These are phyloP conservation scores for Microvelia longipes DNA, from an alignment of 1,140 invertebrate genomes.

Conservation along the genomic window DNA sequence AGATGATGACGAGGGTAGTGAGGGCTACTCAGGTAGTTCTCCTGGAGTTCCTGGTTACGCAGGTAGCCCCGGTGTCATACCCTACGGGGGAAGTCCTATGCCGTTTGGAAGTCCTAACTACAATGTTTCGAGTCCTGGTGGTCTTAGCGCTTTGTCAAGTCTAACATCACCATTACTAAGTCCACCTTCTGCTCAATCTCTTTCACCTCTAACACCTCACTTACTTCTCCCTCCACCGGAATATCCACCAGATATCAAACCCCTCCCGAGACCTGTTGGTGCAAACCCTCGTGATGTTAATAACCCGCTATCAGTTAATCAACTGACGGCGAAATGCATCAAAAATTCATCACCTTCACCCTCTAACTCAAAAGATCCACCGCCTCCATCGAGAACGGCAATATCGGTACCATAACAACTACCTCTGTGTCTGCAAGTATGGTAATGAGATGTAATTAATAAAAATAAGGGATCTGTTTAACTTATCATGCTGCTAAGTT, in stretches of 20 bases:
- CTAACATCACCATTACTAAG: slow-evolving; percentile 57
- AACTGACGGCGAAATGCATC: slow-evolving; percentile 58
- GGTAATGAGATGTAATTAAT: too few relatives aligned
- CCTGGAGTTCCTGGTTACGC: slow-evolving; percentile 17
- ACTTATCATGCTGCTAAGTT: too few relatives aligned
- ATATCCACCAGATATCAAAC: slow-evolving; percentile 24
- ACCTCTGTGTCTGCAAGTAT: too few relatives aligned
- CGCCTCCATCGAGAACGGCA: slow-evolving; percentile 19
- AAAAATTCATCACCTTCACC: slow-evolving; percentile 28
- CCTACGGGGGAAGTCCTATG: neutral
- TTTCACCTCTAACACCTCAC: slow-evolving; percentile 36
- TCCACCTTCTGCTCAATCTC: slow-evolving; percentile 42
- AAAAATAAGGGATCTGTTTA: too few relatives aligned
- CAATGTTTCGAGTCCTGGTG: slow-evolving; percentile 59
- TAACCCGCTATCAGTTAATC: slow-evolving; percentile 76
- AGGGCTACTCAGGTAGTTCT: neutral
- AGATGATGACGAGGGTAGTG: neutral
- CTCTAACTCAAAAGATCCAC: slow-evolving; percentile 13
- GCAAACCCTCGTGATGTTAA: slow-evolving; percentile 80
- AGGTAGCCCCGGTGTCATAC: neutral
- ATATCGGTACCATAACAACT: slow-evolving; percentile 26
- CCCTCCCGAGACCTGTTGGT: slow-evolving; percentile 59
- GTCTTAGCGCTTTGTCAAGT: slow-evolving; percentile 56
- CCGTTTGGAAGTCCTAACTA: slow-evolving; percentile 31
- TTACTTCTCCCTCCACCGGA: slow-evolving; percentile 29